Conservation (phyloP, 2,113 vertebrate genomes). For the Ctenomys sociabilis region DNA sequence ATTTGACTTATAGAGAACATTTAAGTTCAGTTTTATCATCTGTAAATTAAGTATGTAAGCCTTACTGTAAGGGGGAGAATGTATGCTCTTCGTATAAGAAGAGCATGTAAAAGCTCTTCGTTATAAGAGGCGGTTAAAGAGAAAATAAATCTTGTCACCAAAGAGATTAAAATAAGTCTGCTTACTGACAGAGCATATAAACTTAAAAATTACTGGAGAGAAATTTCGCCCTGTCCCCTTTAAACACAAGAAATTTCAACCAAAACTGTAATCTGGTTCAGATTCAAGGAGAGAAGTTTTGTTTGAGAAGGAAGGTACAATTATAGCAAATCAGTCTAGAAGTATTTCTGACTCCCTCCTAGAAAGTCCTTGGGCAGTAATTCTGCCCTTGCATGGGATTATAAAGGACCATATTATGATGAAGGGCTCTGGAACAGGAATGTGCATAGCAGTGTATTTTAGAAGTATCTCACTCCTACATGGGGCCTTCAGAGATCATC, state of each 20-base stretch:
- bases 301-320: conserved; percentile 18
- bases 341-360: not conserved
- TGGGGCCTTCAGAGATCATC: not conserved
- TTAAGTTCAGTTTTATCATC: conserved; percentile 21
- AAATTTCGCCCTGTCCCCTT: not conserved
- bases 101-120: conserved; percentile 26
- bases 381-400: not conserved
- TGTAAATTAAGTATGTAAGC: not conserved
- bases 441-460: conserved; percentile 33
- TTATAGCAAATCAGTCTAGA: not conserved
- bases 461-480: conserved; percentile 12
- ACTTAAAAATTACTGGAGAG: conserved; percentile 13
- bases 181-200: not conserved
- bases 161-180: conserved; percentile 19
- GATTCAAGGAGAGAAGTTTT: not conserved
- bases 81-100: too few relatives aligned
- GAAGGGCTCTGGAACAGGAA: not conserved
- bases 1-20: not conserved
- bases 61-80: not conserved
- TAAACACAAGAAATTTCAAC: conserved; percentile 7
- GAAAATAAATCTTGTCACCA: conserved; percentile 17
- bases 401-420: not conserved
- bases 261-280: not conserved
- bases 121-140: not conserved
- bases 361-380: not conserved